A percentile compares a stretch with the other conserved stretches of the same genome.
These are phyloP conservation scores for Phaethon lepturus DNA, from an alignment of 2,113 vertebrate species.

Conservation along the genomic window DNA sequence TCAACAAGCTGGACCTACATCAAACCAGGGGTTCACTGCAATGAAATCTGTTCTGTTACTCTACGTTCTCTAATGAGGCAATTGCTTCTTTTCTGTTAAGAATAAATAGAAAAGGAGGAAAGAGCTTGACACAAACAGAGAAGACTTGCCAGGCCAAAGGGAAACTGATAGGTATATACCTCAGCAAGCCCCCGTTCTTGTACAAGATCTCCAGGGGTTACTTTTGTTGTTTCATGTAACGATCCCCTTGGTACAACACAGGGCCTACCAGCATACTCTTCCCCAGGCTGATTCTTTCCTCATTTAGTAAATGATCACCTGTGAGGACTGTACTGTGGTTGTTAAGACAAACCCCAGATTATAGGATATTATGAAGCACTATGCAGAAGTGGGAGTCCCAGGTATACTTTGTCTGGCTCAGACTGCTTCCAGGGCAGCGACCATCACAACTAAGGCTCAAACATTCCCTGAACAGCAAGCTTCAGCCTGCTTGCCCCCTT, in stretches of 20 bases:
- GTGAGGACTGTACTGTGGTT: background rate
- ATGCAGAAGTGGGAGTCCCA: background rate
- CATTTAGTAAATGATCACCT: background rate
- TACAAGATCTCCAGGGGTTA: background rate
- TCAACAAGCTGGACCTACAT: background rate
- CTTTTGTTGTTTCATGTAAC: background rate
- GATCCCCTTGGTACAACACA: background rate
- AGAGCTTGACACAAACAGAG: background rate
- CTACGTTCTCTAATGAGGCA: background rate
- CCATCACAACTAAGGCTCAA: background rate
- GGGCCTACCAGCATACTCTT: background rate
- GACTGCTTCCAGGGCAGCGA: background rate
- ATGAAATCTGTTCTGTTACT: background rate
- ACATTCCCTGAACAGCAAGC: background rate
- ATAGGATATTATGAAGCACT: background rate
- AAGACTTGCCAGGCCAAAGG: background rate
- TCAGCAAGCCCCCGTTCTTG: background rate
- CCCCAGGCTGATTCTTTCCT: background rate
- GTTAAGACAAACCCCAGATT: background rate
- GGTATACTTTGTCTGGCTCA: background rate
- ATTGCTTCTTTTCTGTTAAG: background rate
- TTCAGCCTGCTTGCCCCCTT: background rate
- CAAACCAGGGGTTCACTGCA: background rate
- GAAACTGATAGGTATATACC: background rate
- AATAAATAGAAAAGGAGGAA: background rate